Base-by-base conservation (phyloP, 2,113 vertebrate genomes). In the Hypomesus transpacificus region DNA sequence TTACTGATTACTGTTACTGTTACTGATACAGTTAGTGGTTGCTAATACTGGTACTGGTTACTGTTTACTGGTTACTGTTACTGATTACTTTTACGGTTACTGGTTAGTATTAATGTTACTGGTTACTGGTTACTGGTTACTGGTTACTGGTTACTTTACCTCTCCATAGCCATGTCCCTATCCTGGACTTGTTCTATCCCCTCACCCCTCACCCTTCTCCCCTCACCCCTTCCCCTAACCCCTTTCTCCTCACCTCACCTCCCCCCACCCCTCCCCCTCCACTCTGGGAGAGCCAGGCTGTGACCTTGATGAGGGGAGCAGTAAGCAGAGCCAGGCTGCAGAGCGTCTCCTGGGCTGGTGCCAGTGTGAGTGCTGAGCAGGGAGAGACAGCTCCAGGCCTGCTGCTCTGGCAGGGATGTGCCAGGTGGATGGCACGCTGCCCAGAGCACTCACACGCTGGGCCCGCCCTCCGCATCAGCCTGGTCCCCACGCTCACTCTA, bases 291-390 rank as follows among this genome's bases (percentile, higher is more conserved):
- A 74, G 69, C 61, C 77, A 22, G 70, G 75, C 82, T 83, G n/a
- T 90, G 88, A 90, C 90, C 88, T 88, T 85, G 85, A 83, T 84
- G 80, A 88, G 79, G 70, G 74, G 78, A 63, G 86, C 79, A 80
- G 84, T 86, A 86, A 87, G 87, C 87, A 83, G 86, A 88, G 75
- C 70, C 69, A 18, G 73, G 76, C 31, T 61, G 66, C 77, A 78
- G 85, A 79, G 69, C 9, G 81, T 89, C 80, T 88, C 87, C 80
- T 85, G 89, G 90, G 85, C 87, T 82, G 80, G 1, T 70, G 77
- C 76, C 88, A 80, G 75, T 71, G 77, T 76, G 65, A 71, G 70
- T 67, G 68, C 70, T 69, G 65, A 50, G 75, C 66, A 20, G 34
- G 46, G 68, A 79, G 84, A 83, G 85, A 82, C 81, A 80, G 82